A percentile compares a stretch with the other conserved stretches of the same genome.
Evolutionary conservation across 2,797 vertebrate species (phyloP).

Genomic region (Hypotaenidia philippensis): DNA sequence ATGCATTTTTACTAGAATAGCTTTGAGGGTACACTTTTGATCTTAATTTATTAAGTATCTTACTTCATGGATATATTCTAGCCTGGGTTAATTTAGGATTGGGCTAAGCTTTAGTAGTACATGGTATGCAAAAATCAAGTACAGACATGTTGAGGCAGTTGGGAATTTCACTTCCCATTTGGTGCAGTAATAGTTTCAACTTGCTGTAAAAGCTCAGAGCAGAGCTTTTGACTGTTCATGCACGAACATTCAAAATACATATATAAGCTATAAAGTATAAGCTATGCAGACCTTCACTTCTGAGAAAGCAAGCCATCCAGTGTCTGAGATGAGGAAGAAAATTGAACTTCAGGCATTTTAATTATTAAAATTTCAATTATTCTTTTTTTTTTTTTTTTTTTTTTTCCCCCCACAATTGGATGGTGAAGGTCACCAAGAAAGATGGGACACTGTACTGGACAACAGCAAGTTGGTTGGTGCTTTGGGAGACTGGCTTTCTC

Average conservation of each 20-base stretch:
- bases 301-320: neutral
- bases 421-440: neutral
- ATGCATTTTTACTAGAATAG: neutral
- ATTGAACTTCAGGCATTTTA: neutral
- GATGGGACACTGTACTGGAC: neutral
- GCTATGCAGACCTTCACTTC: neutral
- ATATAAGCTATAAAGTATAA: neutral
- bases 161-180: constrained; percentile 4
- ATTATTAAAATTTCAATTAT: neutral
- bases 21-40: neutral
- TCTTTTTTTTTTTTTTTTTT: rapidly evolving
- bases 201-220: neutral
- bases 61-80: neutral
- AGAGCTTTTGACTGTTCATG: neutral
- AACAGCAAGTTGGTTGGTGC: neutral
- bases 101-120: neutral
- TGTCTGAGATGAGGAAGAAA: neutral
- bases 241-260: neutral
- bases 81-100: neutral
- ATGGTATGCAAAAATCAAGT: neutral
- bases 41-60: neutral
- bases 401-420: neutral
- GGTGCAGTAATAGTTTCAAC: neutral
- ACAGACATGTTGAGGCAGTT: neutral
- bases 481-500: neutral